Percentiles rank a stretch among this genome's conserved stretches.
Conservation (phyloP, 1,140 invertebrate genomes). For the Dendroctonus ponderosae region DNA sequence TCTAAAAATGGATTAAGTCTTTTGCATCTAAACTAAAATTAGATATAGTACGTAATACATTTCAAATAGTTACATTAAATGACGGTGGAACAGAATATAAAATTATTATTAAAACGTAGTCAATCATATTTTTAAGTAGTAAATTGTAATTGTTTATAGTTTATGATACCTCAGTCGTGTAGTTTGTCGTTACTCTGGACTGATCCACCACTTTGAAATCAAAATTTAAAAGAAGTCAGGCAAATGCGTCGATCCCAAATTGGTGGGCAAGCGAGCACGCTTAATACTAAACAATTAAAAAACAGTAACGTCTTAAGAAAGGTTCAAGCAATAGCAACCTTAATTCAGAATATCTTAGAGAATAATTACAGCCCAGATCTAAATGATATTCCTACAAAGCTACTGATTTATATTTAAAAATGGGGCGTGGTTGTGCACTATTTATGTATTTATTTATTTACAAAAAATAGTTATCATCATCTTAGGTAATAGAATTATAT, state of each 20-base stretch:
- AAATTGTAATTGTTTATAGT: conserved; percentile 10
- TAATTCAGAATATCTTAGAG: conserved; percentile 27
- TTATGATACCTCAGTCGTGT: conserved; percentile 16
- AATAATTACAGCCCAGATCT: conserved; percentile 34
- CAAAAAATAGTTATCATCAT: too few species aligned
- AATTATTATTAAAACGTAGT: conserved; percentile 8
- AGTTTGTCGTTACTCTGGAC: neutral
- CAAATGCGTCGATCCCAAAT: neutral
- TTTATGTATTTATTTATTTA: conserved; percentile 17
- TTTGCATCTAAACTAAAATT: conserved; percentile 28
- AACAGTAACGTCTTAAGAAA: conserved; percentile 26
- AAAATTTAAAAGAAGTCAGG: conserved; percentile 1
- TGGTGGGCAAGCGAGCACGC: neutral
- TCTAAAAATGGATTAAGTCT: conserved; percentile 32
- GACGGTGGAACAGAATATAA: conserved; percentile 17
- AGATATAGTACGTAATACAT: conserved; percentile 24
- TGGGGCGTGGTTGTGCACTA: conserved; percentile 33
- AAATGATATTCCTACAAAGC: conserved; percentile 27
- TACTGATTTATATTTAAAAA: conserved; percentile 21
- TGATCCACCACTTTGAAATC: neutral
- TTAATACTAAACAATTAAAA: conserved; percentile 28
- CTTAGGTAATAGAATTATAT: too few species aligned
- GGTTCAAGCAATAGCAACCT: conserved; percentile 12
- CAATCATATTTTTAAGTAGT: conserved; percentile 2
- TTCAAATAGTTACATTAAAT: conserved; percentile 13